These are phyloP conservation scores for Syndactyla subalaris DNA, from an alignment of 2,797 vertebrate species.

Conservation along the genomic window DNA sequence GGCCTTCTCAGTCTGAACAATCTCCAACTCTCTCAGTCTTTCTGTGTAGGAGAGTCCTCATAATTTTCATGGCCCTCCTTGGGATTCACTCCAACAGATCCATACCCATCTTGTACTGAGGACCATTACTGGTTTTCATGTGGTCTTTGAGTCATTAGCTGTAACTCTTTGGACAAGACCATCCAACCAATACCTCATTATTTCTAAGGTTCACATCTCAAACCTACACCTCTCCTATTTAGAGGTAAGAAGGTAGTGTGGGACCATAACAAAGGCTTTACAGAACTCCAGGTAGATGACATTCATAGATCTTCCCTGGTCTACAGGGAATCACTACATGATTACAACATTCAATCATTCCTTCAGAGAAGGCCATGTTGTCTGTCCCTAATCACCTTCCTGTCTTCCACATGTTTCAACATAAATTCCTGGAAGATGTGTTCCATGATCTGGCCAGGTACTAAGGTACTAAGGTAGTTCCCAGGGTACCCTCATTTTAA, in stretches of 20 bases:
- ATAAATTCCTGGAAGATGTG: neutral
- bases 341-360: too few species aligned
- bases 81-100: accelerated
- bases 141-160: neutral
- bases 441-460: neutral
- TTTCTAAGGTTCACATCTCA: neutral
- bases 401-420: neutral
- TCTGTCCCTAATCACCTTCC: neutral
- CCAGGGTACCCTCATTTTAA: accelerated
- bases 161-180: neutral
- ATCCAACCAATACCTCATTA: neutral
- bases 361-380: neutral
- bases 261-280: neutral
- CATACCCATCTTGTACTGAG: neutral
- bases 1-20: neutral
- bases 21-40: neutral
- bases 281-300: neutral
- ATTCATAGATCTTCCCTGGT: neutral
- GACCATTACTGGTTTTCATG: neutral
- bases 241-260: neutral
- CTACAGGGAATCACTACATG: too few species aligned
- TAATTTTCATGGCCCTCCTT: neutral
- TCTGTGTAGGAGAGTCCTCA: neutral
- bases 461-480: neutral
- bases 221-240: neutral